Evolutionary conservation across 2,113 vertebrate genomes (phyloP), one percentile per base, ranked within the genome.

Genomic region (Xiphophorus hellerii): DNA sequence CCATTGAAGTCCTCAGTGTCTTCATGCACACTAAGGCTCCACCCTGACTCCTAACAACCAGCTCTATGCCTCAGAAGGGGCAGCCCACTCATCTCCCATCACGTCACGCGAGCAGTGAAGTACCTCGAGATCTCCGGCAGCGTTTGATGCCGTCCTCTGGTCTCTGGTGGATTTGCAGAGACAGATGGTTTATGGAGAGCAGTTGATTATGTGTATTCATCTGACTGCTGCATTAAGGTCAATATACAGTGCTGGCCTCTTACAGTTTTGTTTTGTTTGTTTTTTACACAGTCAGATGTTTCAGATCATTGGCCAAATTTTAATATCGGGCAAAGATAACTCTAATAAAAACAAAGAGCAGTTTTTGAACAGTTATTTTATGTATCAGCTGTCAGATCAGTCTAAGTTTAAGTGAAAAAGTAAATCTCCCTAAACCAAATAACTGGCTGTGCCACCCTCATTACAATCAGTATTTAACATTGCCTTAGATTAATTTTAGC

Each of bases 141-240:
- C 6, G 30, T 88, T 87, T 89, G 74, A 89, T 85, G 82, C 83
- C 67, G 48, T 80, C 84, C 82, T 77, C 48, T 74, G 78, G 74
- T 87, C 78, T 86, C 85, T 75, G 80, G 81, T 82, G 84, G 48
- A 61, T 84, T 73, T 77, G 70, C 67, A 74, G 69, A 87, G 83
- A 78, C 87, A 90, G 88, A 85, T 88, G 82, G 64, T 87, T 87
- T 91, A 69, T 65, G 60, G 69, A 86, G 71, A 77, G 84, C 63
- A 37, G 6, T 3, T 51, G 63, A 73, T 69, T 61, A 58, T 84
- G 66, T 61, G 35, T 69, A 22, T 39, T 58, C 4, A 3, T 77
- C 77, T 70, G 17, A 71, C 35, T 71, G n/a, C 74, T 39, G 37
- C 62, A 61, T 69, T 30, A 66, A 25, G 66, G 11, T 54, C 6